Base-by-base conservation (phyloP, 2,113 vertebrate genomes). In the Nycticebus coucang region DNA sequence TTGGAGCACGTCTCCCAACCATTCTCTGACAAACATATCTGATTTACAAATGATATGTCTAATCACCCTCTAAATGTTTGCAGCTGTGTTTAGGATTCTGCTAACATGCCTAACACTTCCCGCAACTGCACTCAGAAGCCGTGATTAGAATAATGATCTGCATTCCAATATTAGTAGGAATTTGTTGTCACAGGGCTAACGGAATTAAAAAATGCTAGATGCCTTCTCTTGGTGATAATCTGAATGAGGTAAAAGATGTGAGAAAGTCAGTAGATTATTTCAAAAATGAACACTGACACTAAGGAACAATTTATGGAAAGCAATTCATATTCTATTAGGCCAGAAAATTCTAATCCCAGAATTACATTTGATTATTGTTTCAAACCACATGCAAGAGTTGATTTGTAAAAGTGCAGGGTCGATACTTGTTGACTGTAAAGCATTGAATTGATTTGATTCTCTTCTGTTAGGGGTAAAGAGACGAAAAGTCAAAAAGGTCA, bases 51-150 rank as follows among this genome's bases (percentile, higher is more conserved):
- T 89, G 83, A 75, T 83, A 95, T 89, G 53, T 71, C 50, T 53
- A 83, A 66, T 86, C 77, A 33, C 28, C 75, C 87, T 80, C 24
- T 57, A 74, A 86, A 60, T 41, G 89, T 41, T 30, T 69, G 33
- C 87, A 83, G 94, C 92, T 93, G 64, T 89, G 62, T 91, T 95
- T 93, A 80, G 59, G 69, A 89, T 79, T 77, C 74, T 26, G 89
- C 6, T 37, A 64, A 57, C 78, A 83, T 12, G 37, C 41, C 37
- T 50, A 53, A 62, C n/a, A 33, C 89, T 93, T 92, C 53, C n/a
- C 87, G 92, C n/a, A 75, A 72, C 0, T 59, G 55, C 5, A 21
- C 18, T 35, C 28, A 66, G 79, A 89, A 96, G 71, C 64, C 79
- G 45, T 15, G 26, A 17, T 83, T 41, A 60, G 69, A 82, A 81